Evolutionary conservation across 2,113 vertebrate species (phyloP).

Genomic region (Dicrurus megarhynchus): DNA sequence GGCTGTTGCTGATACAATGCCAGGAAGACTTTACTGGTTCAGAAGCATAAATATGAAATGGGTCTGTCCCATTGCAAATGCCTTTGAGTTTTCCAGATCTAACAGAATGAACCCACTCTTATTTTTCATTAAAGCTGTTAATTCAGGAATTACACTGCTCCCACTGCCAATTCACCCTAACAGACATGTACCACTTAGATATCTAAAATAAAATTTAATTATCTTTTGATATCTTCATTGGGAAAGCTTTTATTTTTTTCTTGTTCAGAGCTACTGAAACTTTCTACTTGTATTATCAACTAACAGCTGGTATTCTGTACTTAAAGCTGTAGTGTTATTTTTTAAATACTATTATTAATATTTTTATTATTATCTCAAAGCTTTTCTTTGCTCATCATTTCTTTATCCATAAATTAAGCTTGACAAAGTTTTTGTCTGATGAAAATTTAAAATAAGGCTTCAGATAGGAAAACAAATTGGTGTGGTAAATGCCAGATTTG

Average conservation of each 20-base stretch:
- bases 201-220: not conserved
- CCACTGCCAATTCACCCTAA: not conserved
- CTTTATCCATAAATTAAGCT: not conserved
- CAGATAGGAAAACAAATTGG: not conserved
- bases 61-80: not conserved
- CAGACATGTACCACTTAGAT: not conserved
- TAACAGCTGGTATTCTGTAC: not conserved
- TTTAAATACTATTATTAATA: not conserved
- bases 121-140: not conserved
- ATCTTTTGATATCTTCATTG: not conserved
- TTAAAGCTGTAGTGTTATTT: not conserved
- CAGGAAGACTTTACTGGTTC: not conserved
- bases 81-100: not conserved
- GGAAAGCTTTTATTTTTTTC: not conserved
- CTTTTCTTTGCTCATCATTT: not conserved
- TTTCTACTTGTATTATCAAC: not conserved
- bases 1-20: not conserved
- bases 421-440: not conserved
- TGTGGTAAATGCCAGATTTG: not conserved
- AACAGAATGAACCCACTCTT: not conserved
- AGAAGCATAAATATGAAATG: not conserved
- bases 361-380: slow-evolving; percentile 15
- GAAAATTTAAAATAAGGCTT: not conserved
- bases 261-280: not conserved
- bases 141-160: not conserved